Conservation (phyloP, 2,888 invertebrate species). For the Iselma pallidipennis region DNA sequence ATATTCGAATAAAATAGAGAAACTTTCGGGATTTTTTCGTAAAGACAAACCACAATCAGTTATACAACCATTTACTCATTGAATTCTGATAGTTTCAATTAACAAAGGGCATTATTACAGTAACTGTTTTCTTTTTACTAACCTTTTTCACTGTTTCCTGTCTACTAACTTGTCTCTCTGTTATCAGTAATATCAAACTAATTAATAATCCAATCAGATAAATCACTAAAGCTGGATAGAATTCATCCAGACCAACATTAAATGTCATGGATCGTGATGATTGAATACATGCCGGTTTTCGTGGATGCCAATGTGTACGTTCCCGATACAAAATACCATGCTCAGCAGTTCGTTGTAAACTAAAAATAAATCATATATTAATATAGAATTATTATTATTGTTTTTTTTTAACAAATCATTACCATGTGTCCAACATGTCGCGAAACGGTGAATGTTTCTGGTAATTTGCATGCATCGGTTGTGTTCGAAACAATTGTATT, state of each 20-base stretch:
- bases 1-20: neutral
- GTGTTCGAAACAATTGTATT: constrained; percentile 42
- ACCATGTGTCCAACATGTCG: constrained; percentile 50
- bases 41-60: neutral
- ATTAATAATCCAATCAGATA: constrained; percentile 38
- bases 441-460: constrained; percentile 49
- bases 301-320: constrained; percentile 43
- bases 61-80: constrained; percentile 7
- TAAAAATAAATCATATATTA: constrained; percentile 16
- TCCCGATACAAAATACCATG: constrained; percentile 43
- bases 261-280: constrained; percentile 30
- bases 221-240: constrained; percentile 44
- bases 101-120: neutral
- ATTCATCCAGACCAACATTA: constrained; percentile 43
- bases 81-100: neutral
- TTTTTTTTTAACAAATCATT: too few species aligned
- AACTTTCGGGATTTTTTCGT: neutral
- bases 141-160: neutral
- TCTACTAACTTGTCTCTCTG: constrained; percentile 23
- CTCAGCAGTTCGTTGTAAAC: constrained; percentile 45
- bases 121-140: neutral
- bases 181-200: constrained; percentile 36
- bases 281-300: constrained; percentile 45
- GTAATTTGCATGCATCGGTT: constrained; percentile 40
- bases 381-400: neutral